phyloP scores from a whole-genome alignment of 1,140 invertebrate genomes.

The Plodia interpunctella region DNA sequence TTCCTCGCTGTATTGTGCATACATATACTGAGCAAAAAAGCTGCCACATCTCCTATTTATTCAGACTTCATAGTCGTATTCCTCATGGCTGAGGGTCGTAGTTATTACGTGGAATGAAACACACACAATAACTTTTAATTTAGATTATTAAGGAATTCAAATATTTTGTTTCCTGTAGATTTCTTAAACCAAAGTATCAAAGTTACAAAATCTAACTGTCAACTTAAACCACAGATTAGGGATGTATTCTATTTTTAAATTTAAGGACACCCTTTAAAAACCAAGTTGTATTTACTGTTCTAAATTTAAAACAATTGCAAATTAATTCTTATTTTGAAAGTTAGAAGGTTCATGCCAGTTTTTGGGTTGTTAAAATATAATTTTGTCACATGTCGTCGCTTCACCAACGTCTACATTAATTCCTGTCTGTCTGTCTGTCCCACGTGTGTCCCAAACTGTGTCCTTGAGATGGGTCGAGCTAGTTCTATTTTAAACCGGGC shows the following conservation, averaged over 20 bases:
- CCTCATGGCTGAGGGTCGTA: no score
- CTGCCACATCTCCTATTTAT: no score
- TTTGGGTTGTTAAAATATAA: not conserved
- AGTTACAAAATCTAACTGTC: not conserved
- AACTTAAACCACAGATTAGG: conserved; percentile 7
- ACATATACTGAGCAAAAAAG: no score
- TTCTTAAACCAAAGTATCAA: not conserved
- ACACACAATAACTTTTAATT: no score
- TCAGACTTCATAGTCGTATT: no score
- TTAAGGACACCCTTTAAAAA: conserved; percentile 8
- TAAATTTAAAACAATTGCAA: not conserved
- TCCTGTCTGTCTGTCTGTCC: conserved; percentile 20
- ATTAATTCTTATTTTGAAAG: not conserved
- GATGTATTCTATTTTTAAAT: conserved; percentile 5
- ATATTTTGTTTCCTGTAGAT: not conserved
- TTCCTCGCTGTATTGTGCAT: no score
- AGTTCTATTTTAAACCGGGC: conserved; percentile 23
- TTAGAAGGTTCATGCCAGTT: not conserved
- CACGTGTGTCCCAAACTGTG: conserved; percentile 26
- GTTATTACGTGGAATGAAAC: no score
- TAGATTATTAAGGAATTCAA: no score
- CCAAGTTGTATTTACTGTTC: not conserved
- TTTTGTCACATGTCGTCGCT: conserved; percentile 7
- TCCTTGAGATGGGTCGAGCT: conserved; percentile 23
- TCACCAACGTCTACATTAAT: conserved; percentile 8